A percentile compares a stretch with the other conserved stretches of the same genome.
Conservation (phyloP, 2,113 vertebrate species). For the Numida meleagris region DNA sequence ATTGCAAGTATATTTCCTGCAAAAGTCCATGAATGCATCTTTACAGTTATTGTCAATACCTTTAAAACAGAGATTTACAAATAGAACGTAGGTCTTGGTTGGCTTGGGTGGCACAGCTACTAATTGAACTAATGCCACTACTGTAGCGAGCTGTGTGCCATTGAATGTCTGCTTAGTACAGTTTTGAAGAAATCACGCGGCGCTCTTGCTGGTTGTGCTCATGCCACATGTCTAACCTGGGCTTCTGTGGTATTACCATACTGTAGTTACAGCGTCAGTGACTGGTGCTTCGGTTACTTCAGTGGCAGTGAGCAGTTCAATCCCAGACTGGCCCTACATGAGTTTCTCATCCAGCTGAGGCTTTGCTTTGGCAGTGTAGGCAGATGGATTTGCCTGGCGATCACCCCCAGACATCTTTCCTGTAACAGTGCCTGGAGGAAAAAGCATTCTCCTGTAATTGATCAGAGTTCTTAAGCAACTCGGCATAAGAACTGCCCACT, state of each 20-base stretch:
- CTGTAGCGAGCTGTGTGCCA: rapidly evolving
- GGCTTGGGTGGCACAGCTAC: neutral
- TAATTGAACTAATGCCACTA: neutral
- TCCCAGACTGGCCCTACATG: neutral
- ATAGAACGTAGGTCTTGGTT: neutral
- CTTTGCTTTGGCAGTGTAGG: neutral
- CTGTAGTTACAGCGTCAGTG: neutral
- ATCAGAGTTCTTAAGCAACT: neutral
- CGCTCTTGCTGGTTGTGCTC: rapidly evolving
- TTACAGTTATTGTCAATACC: neutral
- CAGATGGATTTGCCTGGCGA: neutral
- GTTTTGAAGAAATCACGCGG: neutral
- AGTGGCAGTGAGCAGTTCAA: neutral
- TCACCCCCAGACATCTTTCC: neutral
- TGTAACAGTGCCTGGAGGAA: neutral
- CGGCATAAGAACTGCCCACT: neutral
- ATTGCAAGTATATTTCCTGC: neutral
- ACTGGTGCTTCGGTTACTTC: neutral
- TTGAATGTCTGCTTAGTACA: neutral
- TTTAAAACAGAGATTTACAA: neutral
- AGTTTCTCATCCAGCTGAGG: neutral
- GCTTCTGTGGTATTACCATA: rapidly evolving
- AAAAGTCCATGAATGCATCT: neutral
- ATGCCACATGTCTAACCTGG: neutral
- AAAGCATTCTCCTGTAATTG: neutral